These are phyloP conservation scores for Eulemur mongoz DNA, from an alignment of 2,797 vertebrate genomes.

Conservation along the genomic window DNA sequence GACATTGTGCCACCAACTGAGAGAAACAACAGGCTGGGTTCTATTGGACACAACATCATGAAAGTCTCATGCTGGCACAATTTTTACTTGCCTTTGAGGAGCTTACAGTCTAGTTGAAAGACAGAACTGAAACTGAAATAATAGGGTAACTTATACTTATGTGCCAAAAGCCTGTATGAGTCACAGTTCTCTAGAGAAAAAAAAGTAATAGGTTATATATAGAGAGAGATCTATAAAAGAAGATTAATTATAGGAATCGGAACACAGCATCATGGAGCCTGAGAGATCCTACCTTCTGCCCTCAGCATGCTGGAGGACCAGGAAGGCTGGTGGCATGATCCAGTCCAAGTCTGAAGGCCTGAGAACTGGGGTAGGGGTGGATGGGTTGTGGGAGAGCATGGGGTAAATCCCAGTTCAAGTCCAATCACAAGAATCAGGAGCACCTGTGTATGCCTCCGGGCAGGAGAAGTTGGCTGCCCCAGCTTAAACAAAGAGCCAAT, in stretches of 20 bases:
- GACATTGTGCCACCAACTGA: background rate
- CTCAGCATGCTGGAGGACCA: background rate
- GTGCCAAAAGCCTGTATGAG: background rate
- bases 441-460: background rate
- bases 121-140: background rate
- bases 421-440: background rate
- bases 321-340: background rate
- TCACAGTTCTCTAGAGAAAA: background rate
- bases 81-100: background rate
- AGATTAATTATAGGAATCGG: background rate
- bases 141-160: background rate
- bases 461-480: background rate
- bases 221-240: background rate
- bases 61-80: background rate
- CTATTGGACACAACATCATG: background rate
- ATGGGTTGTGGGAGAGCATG: background rate
- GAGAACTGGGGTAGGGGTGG: too few species aligned
- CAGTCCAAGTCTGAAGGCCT: background rate
- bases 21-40: background rate
- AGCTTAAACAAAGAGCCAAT: background rate
- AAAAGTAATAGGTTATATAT: background rate
- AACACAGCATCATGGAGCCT: rapidly evolving
- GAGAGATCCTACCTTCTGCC: background rate
- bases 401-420: background rate
- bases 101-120: background rate